These are phyloP conservation scores for Ephydatia muelleri DNA, from an alignment of 37 sponge, comb jelly and placozoan genomes.

Conservation along the genomic window DNA sequence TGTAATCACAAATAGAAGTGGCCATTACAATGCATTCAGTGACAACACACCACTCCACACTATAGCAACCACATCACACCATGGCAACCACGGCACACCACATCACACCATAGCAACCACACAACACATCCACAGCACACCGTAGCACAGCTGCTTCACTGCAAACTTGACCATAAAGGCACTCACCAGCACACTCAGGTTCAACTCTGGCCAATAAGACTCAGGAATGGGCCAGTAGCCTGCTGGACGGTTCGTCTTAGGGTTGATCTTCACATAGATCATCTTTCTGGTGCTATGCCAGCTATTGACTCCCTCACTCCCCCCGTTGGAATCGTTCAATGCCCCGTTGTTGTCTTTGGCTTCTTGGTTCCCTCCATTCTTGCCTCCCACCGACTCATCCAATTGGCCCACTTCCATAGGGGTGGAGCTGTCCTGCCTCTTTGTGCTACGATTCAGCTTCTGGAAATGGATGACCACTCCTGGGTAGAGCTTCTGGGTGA, in stretches of 20 bases:
- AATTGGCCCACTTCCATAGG: constrained; percentile 25
- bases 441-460: constrained; percentile 32
- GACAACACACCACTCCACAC: too few species aligned
- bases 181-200: constrained; percentile 60
- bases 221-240: constrained; percentile 99
- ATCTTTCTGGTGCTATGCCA: constrained; percentile 81
- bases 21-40: too few species aligned
- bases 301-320: neutral
- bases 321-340: neutral
- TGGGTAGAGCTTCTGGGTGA: constrained; percentile 90
- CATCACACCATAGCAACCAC: too few species aligned
- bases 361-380: constrained; percentile 9
- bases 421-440: neutral
- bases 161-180: neutral
- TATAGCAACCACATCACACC: too few species aligned
- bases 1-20: too few species aligned
- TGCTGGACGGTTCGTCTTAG: constrained; percentile 63
- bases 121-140: too few species aligned
- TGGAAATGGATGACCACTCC: constrained; percentile 95
- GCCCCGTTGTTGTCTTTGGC: neutral
- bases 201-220: constrained; percentile 86
- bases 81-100: too few species aligned
- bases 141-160: too few species aligned
- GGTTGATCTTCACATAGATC: constrained; percentile 85
- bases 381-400: neutral